A percentile compares a stretch with the other conserved stretches of the same genome.
Evolutionary conservation across 1,140 invertebrate species (phyloP).

Genomic region (Elymnias hypermnestra): DNA sequence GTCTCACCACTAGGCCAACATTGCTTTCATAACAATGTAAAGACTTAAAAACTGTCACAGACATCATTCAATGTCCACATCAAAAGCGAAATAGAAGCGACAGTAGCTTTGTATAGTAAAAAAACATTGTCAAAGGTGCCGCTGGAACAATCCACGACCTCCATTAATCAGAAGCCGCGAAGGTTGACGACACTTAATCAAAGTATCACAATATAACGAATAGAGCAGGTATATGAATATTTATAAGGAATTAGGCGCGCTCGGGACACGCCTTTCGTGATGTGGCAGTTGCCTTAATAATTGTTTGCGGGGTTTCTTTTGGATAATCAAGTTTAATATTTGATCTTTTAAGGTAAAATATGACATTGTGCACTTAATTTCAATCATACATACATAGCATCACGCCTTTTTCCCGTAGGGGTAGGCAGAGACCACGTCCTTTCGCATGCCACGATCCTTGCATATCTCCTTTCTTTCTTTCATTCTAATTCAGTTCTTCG

Average conservation of each 20-base stretch:
- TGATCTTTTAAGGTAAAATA: too few relatives aligned
- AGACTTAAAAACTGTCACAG: conserved; percentile 3
- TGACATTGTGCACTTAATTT: too few relatives aligned
- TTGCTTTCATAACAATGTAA: neutral
- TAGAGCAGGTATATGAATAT: conserved; percentile 62
- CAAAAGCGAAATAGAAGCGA: conserved; percentile 15
- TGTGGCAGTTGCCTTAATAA: conserved; percentile 46
- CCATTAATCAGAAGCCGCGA: conserved; percentile 49
- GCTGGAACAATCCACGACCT: conserved; percentile 35
- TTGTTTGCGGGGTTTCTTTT: conserved; percentile 26
- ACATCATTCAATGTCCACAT: conserved; percentile 17
- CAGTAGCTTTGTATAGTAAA: conserved; percentile 40
- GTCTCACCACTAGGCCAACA: too few relatives aligned
- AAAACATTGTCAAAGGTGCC: conserved; percentile 45
- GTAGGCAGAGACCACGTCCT: too few relatives aligned
- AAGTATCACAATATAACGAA: conserved; percentile 65
- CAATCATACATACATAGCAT: too few relatives aligned
- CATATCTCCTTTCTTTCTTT: too few relatives aligned
- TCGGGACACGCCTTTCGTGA: conserved; percentile 40
- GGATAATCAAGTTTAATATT: neutral
- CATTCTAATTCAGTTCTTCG: too few relatives aligned
- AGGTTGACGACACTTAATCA: conserved; percentile 62
- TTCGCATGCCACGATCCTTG: too few relatives aligned
- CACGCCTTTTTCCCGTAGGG: too few relatives aligned
- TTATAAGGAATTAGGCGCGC: conserved; percentile 61